A percentile compares a stretch with the other conserved stretches of the same genome.
These are phyloP conservation scores for Melanostigma gelatinosum DNA, from an alignment of 2,113 vertebrate species.

Conservation along the genomic window DNA sequence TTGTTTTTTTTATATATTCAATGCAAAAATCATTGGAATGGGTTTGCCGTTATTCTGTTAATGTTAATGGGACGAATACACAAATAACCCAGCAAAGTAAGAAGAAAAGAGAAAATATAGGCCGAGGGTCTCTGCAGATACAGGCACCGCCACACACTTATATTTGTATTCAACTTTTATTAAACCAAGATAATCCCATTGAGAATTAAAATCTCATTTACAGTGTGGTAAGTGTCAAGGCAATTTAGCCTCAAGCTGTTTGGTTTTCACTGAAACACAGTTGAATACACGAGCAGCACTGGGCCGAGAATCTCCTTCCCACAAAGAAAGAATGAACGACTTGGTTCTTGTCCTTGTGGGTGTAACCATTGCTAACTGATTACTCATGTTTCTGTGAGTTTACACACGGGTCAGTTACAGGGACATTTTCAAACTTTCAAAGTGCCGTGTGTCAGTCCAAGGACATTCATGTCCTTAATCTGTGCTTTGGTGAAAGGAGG, in stretches of 20 bases:
- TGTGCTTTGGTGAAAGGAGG: not conserved
- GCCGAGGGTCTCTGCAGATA: not conserved
- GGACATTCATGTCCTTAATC: not conserved
- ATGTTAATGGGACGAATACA: not conserved
- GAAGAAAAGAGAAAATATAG: not conserved
- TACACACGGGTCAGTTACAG: not conserved
- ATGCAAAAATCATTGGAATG: not conserved
- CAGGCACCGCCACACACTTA: not conserved
- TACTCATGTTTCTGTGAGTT: not conserved
- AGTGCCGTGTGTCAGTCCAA: not conserved
- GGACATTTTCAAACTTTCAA: not conserved
- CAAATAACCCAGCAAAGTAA: not conserved
- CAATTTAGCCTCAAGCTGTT: conserved; percentile 2
- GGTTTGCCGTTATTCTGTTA: not conserved
- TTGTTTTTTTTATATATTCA: not conserved
- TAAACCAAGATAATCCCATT: not conserved
- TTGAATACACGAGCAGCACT: not conserved
- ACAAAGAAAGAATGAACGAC: not conserved
- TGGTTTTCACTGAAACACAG: not conserved
- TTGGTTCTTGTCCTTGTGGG: not conserved
- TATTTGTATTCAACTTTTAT: not conserved
- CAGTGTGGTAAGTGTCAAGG: not conserved
- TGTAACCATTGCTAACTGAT: not conserved
- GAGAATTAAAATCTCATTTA: not conserved
- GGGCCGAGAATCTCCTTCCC: not conserved